Conservation (phyloP, 2,888 invertebrate genomes). For the Schizaphis graminum region DNA sequence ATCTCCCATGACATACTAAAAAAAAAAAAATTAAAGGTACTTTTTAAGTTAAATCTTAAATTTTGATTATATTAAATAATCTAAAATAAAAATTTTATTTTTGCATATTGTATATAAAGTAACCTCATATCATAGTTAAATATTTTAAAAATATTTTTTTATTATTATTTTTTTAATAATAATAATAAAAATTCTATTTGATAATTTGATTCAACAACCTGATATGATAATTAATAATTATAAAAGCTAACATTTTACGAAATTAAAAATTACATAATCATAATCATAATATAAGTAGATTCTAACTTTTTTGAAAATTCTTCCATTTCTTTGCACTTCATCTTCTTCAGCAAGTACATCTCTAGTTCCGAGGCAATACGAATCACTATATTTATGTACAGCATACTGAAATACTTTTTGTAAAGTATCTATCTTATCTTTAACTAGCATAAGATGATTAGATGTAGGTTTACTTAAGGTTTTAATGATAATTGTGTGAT, state of each 20-base stretch:
- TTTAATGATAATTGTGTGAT: conserved; percentile 80
- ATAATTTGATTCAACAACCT: not conserved
- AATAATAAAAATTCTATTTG: not conserved
- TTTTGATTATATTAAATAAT: not conserved
- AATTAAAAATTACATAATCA: not conserved
- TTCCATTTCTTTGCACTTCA: conserved; percentile 93
- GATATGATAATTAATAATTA: not conserved
- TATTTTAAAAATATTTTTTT: not conserved
- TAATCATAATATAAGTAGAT: not conserved
- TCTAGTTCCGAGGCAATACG: conserved; percentile 89
- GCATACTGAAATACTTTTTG: conserved; percentile 87
- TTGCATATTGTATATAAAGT: not conserved
- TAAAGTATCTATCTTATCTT: conserved; percentile 84
- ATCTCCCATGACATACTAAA: conserved; percentile 89
- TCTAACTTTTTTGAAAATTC: conserved; percentile 92
- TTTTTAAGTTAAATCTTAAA: not conserved
- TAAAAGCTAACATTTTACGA: not conserved
- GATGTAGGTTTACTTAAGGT: conserved; percentile 80
- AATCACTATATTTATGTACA: conserved; percentile 79
- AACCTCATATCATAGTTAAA: not conserved
- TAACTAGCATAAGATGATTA: conserved; percentile 81
- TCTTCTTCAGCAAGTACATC: conserved; percentile 93
- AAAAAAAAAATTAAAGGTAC: not conserved
- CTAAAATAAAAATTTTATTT: not conserved
- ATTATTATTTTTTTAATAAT: not conserved